Base-by-base conservation (phyloP, 2,113 vertebrate species). In the Clupea harengus region DNA sequence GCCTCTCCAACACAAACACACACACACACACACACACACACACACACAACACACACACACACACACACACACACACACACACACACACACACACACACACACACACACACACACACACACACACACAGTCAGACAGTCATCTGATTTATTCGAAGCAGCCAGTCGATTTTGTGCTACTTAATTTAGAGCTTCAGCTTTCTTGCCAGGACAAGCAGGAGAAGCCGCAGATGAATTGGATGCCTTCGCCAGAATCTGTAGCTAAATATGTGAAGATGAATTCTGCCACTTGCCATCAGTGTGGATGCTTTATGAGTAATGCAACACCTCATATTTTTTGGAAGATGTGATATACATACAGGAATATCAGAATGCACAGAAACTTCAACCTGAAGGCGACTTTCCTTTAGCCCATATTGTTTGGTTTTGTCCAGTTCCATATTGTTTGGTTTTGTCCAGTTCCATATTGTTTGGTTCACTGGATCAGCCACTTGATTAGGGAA, bases 201-300 rank as follows among this genome's bases (percentile, higher is more conserved):
- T 78, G 72, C 72, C 72, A 78, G 72, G 72, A 92, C 85, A 88
- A 85, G 25, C 80, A 90, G 90, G 72, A 5, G 28, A 13, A 28
- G 10, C 91, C 91, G 91, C 89, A 93, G 92, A 93, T 94, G 91
- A 92, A 94, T 90, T 89, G 89, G 88, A 91, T 86, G 86, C 86
- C 60, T 85, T 81, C 91, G 88, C 92, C 88, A 86, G 88, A 91
- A 93, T 92, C 86, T 87, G 91, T 93, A 90, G 91, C 88, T 92
- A 94, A 93, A 94, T 89, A 91, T 91, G 86, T 87, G 85, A 85
- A 89, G 89, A 93, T 93, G 90, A 91, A 91, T 91, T 84, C 88
- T 91, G 90, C 90, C 87, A 89, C 87, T 82, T 88, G 86, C 89
- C 88, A 91, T 88, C 90, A 78, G 11, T 9, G 83, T 82, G 47